Percentiles rank a stretch among this genome's conserved stretches.
Conservation (phyloP, 2,797 vertebrate species). For the Siniperca obscura region DNA sequence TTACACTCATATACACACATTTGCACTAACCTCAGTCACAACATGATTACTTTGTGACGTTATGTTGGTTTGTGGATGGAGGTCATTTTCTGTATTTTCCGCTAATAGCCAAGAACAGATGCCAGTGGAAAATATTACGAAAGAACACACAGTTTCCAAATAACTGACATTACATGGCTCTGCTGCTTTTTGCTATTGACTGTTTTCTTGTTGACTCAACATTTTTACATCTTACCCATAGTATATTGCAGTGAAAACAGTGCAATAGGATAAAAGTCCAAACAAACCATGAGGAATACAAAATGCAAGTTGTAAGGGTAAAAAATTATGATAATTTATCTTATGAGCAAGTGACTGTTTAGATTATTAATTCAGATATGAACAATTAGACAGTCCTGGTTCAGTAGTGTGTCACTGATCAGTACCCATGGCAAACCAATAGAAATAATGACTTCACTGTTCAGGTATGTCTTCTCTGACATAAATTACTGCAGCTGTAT, state of each 20-base stretch:
- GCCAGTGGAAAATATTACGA: slow-evolving; percentile 59
- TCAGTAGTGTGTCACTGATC: neutral
- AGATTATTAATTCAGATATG: neutral
- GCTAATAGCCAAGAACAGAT: slow-evolving; percentile 43
- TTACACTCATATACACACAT: slow-evolving; percentile 41
- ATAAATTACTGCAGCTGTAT: neutral
- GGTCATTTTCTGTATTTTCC: slow-evolving; percentile 41
- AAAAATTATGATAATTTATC: neutral
- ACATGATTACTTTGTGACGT: slow-evolving; percentile 50
- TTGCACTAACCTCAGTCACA: slow-evolving; percentile 42
- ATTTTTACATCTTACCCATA: neutral
- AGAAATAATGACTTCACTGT: slow-evolving; percentile 33
- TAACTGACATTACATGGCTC: slow-evolving; percentile 11
- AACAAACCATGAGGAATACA: neutral
- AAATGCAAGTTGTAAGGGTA: neutral
- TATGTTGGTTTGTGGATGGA: slow-evolving; percentile 47
- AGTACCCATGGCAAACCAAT: slow-evolving; percentile 34
- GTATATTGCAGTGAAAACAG: neutral
- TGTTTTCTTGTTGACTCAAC: slow-evolving; percentile 21
- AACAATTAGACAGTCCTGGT: neutral
- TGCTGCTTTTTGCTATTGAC: slow-evolving; percentile 6
- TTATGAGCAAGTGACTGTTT: neutral
- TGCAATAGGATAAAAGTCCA: neutral
- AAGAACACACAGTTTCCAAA: slow-evolving; percentile 35
- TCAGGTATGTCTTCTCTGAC: slow-evolving; percentile 44